Percentiles rank a stretch among this genome's conserved stretches.
phyloP scores from a whole-genome alignment of 2,888 invertebrate species.

The Melitaea athalia region DNA sequence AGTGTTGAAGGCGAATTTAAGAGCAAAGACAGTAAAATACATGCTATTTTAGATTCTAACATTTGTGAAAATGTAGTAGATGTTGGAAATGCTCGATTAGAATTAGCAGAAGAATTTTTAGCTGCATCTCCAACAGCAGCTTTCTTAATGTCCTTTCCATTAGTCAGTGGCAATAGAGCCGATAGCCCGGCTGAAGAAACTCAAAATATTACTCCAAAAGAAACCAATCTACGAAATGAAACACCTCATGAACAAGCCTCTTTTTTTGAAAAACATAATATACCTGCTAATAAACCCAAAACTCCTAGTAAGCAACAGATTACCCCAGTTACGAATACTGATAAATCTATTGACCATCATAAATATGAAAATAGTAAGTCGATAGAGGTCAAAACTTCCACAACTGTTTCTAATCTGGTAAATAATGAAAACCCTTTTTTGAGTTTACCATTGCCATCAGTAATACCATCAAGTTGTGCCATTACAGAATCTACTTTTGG shows the following conservation, averaged over 20 bases:
- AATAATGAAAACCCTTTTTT: conserved; percentile 71
- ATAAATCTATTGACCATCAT: conserved; percentile 54
- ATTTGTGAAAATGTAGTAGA: conserved; percentile 72
- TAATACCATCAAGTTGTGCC: conserved; percentile 62
- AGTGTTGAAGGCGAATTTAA: conserved; percentile 48
- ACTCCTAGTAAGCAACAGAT: conserved; percentile 46
- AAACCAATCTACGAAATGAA: conserved; percentile 47
- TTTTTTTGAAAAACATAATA: conserved; percentile 57
- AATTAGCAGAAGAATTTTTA: conserved; percentile 79
- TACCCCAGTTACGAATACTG: conserved; percentile 37
- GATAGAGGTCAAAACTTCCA: conserved; percentile 51
- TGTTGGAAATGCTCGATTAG: conserved; percentile 81
- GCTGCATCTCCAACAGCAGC: conserved; percentile 88
- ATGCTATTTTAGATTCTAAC: conserved; percentile 66
- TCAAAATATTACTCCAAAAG: conserved; percentile 51
- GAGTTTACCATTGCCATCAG: conserved; percentile 66
- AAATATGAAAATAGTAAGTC: conserved; percentile 59
- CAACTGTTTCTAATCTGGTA: conserved; percentile 22
- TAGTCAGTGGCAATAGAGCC: conserved; percentile 84
- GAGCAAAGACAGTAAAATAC: conserved; percentile 66
- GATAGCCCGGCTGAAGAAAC: conserved; percentile 75
- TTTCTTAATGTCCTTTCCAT: conserved; percentile 88
- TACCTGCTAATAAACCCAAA: conserved; percentile 48
- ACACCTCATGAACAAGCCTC: conserved; percentile 47
- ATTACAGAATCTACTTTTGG: conserved; percentile 63